Conservation (phyloP, 53 echinoderm and acorn worm species). For the Holothuria scabra region DNA sequence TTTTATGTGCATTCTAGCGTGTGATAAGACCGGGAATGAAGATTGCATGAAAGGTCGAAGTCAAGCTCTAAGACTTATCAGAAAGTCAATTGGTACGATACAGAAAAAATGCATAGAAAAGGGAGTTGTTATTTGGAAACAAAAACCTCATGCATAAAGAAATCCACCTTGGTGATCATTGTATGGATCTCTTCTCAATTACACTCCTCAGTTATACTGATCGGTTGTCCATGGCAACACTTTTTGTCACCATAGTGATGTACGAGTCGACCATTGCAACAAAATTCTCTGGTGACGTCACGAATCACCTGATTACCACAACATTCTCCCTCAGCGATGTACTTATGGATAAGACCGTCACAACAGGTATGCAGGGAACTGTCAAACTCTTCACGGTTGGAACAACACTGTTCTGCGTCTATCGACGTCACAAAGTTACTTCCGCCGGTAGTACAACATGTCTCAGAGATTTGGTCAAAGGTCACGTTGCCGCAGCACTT, state of each 20-base stretch:
- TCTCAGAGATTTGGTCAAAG: slow-evolving; percentile 31
- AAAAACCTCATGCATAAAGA: no score
- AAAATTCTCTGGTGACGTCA: slow-evolving; percentile 31
- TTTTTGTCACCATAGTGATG: not conserved
- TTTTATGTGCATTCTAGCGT: no score
- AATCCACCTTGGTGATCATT: no score
- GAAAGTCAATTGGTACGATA: no score
- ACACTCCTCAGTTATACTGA: not conserved
- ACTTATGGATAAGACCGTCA: slow-evolving; percentile 52
- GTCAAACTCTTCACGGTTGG: slow-evolving; percentile 26
- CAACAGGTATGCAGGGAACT: slow-evolving; percentile 51
- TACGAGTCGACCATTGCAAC: slow-evolving; percentile 43
- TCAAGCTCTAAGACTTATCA: no score
- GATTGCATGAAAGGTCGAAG: no score
- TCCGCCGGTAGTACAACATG: slow-evolving; percentile 36
- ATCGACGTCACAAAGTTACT: slow-evolving; percentile 26
- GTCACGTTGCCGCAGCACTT: slow-evolving; percentile 39
- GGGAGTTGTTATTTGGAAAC: no score
- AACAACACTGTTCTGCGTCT: slow-evolving; percentile 1
- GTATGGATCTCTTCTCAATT: not conserved
- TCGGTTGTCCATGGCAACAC: slow-evolving; percentile 22
- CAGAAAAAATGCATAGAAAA: no score
- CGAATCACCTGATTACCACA: slow-evolving; percentile 56
- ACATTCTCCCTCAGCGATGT: slow-evolving; percentile 53
- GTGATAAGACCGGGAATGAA: no score